A percentile compares a stretch with the other conserved stretches of the same genome.
Conservation (phyloP, 2,113 vertebrate genomes). For the human region DNA sequence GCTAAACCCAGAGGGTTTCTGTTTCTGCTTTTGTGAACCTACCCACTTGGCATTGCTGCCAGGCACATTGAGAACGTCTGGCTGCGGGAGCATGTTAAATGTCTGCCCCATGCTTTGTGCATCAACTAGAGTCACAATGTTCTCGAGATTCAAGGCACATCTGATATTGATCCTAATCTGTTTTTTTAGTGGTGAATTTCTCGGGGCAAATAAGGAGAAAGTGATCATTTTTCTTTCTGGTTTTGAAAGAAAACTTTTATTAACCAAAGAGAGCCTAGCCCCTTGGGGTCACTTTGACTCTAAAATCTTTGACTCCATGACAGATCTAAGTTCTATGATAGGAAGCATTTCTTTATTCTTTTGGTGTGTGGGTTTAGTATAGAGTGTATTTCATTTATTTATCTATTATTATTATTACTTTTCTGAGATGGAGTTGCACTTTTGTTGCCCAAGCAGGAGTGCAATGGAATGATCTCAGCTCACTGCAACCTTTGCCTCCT, state of each 20-base stretch:
- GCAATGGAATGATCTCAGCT: too few species aligned
- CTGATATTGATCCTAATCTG: constrained; percentile 1
- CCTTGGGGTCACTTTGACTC: neutral
- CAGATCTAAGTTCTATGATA: neutral
- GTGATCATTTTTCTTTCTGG: constrained; percentile 29
- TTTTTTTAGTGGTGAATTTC: constrained; percentile 30
- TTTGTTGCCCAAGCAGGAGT: too few species aligned
- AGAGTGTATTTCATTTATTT: neutral
- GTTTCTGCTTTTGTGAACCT: neutral
- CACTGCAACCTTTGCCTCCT: too few species aligned
- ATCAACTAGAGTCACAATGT: neutral
- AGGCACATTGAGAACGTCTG: neutral
- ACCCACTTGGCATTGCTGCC: neutral
- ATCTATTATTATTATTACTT: neutral
- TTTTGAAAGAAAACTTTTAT: constrained; percentile 45
- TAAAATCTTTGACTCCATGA: neutral
- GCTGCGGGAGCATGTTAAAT: neutral
- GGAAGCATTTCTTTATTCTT: neutral
- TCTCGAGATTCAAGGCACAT: neutral
- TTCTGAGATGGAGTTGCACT: too few species aligned
- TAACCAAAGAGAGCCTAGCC: neutral
- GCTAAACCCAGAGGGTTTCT: neutral
- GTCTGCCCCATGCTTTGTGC: neutral
- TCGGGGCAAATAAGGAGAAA: constrained; percentile 43
- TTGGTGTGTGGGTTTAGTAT: neutral